Evolutionary conservation across 2,888 invertebrate genomes (phyloP).

Genomic region (Ormyrus nitidulus): DNA sequence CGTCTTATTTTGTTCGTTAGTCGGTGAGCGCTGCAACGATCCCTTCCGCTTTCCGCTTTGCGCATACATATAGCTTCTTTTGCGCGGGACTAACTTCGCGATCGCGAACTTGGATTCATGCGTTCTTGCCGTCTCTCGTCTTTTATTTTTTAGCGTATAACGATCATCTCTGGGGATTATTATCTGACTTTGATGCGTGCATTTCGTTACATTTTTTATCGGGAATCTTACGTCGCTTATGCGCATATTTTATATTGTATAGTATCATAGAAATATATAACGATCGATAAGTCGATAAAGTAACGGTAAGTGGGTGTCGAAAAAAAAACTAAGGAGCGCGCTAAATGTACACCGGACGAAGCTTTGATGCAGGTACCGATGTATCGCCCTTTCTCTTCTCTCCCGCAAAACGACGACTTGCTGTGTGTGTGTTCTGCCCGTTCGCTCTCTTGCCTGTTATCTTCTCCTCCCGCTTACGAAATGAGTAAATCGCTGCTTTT

Average conservation of each 20-base stretch:
- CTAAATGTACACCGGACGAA: constrained; percentile 49
- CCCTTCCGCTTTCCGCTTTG: neutral
- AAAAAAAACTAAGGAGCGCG: neutral
- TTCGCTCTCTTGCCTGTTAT: neutral
- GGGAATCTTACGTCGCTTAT: constrained; percentile 13
- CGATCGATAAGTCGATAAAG: constrained; percentile 41
- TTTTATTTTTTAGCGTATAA: constrained; percentile 45
- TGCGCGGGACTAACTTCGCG: too few species aligned
- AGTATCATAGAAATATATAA: constrained; percentile 45
- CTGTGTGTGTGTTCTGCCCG: too few species aligned
- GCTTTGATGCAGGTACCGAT: constrained; percentile 51
- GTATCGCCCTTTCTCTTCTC: neutral
- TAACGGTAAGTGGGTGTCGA: constrained; percentile 10
- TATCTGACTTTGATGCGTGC: constrained; percentile 41
- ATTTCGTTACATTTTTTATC: constrained; percentile 21
- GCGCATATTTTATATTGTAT: constrained; percentile 16
- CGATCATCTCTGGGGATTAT: constrained; percentile 49
- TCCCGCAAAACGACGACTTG: too few species aligned
- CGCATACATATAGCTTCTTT: neutral
- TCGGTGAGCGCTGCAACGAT: neutral
- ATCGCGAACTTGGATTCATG: neutral
- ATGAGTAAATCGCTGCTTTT: constrained; percentile 31
- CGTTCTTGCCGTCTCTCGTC: neutral
- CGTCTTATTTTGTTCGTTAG: neutral
- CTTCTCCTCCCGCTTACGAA: neutral